Evolutionary conservation across 2,888 invertebrate species (phyloP).

Genomic region (Aspidapion aeneum): DNA sequence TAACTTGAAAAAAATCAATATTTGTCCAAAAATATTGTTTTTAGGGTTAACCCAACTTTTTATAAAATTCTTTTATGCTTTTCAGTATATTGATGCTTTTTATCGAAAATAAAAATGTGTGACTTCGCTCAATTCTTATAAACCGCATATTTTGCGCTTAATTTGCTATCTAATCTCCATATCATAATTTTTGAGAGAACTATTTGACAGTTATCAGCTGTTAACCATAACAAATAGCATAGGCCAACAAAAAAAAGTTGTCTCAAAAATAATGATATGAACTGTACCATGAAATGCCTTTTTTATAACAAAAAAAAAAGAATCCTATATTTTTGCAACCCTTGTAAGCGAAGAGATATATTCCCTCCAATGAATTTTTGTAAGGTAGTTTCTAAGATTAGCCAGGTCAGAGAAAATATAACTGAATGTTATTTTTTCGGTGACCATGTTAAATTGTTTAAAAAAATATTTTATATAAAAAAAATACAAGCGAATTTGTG

Average conservation of each 20-base stretch:
- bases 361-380: constrained; percentile 45
- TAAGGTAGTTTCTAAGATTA: constrained; percentile 40
- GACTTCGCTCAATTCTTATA: constrained; percentile 22
- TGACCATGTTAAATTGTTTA: no score
- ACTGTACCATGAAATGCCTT: constrained; percentile 44
- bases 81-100: no score
- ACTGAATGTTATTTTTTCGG: no score
- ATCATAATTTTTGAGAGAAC: no score
- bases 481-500: constrained; percentile 47
- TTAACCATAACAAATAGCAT: no score
- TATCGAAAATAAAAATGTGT: not conserved
- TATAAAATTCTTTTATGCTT: not conserved
- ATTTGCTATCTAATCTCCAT: constrained; percentile 34
- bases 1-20: not conserved
- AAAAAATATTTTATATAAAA: constrained; percentile 25
- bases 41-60: not conserved
- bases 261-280: no score
- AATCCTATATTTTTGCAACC: constrained; percentile 35
- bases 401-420: constrained; percentile 17
- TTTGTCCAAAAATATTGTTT: not conserved
- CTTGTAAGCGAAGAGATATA: constrained; percentile 38
- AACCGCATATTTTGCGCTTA: constrained; percentile 31
- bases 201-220: no score
- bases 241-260: no score
- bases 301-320: constrained; percentile 32